A percentile compares a stretch with the other conserved stretches of the same genome.
Evolutionary conservation across 2,797 vertebrate species (phyloP).

Genomic region (Falco peregrinus): DNA sequence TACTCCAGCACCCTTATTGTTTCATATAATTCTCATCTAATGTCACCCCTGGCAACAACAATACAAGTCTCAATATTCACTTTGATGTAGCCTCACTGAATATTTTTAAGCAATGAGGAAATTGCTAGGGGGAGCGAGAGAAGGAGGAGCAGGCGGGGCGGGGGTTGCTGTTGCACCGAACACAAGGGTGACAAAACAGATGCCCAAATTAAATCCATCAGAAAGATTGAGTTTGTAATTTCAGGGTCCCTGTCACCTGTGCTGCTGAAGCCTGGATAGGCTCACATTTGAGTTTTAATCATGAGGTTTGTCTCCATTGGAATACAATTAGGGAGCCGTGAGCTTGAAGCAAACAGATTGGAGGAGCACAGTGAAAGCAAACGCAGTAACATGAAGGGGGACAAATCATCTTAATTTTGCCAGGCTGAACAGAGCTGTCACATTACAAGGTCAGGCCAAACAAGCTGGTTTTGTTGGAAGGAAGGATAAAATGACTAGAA

Average conservation of each 20-base stretch:
- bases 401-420: constrained; percentile 11
- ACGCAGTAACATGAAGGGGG: neutral
- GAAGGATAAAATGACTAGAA: neutral
- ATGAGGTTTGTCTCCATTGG: neutral
- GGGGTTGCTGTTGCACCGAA: neutral
- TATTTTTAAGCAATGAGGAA: constrained; percentile 26
- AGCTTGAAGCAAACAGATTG: neutral
- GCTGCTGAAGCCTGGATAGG: neutral
- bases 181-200: neutral
- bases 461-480: neutral
- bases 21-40: constrained; percentile 53
- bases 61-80: constrained; percentile 27
- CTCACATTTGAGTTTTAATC: neutral
- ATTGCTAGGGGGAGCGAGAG: neutral
- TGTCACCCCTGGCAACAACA: constrained; percentile 47
- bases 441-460: constrained; percentile 15
- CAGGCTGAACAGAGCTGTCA: neutral
- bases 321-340: neutral
- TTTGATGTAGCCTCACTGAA: constrained; percentile 18
- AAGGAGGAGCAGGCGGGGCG: neutral
- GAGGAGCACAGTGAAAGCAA: neutral
- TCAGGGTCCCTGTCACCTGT: neutral
- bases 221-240: neutral
- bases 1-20: constrained; percentile 21
- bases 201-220: neutral